Percentiles rank a stretch among this genome's conserved stretches.
Evolutionary conservation across 1,140 invertebrate species (phyloP).

Genomic region (Stratiolaelaps scimitus): DNA sequence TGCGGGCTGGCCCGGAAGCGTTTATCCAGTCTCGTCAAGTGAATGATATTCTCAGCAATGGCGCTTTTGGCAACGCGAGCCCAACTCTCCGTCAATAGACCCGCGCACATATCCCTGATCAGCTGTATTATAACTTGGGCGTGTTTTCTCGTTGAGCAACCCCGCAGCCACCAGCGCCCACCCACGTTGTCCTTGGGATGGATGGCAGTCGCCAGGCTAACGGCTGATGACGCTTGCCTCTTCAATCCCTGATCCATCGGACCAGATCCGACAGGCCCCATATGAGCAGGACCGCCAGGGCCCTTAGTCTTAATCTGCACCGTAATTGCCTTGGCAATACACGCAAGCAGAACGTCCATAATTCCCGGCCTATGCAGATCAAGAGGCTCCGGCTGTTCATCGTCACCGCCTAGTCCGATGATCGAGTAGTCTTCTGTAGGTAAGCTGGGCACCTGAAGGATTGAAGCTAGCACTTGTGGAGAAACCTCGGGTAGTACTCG

Average conservation of each 20-base stretch:
- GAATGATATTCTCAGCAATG: conserved; percentile 76
- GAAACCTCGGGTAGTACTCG: conserved; percentile 71
- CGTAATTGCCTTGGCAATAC: conserved; percentile 69
- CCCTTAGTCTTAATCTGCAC: conserved; percentile 74
- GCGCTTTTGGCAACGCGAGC: conserved; percentile 69
- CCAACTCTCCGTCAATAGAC: conserved; percentile 73
- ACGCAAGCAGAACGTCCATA: conserved; percentile 69
- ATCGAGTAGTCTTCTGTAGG: conserved; percentile 67
- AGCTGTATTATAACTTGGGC: conserved; percentile 75
- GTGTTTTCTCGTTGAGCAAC: conserved; percentile 63
- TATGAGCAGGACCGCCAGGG: conserved; percentile 44
- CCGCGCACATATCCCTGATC: conserved; percentile 77
- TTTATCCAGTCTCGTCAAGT: conserved; percentile 67
- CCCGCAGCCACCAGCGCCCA: conserved; percentile 70
- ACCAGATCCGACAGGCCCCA: conserved; percentile 51
- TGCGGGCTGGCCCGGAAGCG: conserved; percentile 52
- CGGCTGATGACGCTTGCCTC: conserved; percentile 34
- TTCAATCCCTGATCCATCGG: conserved; percentile 44
- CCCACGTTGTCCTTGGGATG: conserved; percentile 42
- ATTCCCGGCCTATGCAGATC: conserved; percentile 53
- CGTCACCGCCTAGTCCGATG: conserved; percentile 35
- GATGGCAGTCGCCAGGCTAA: conserved; percentile 37
- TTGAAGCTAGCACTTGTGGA: conserved; percentile 44
- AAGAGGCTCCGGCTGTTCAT: conserved; percentile 43
- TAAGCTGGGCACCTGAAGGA: conserved; percentile 53